Percentiles rank a stretch among this genome's conserved stretches.
Conservation (phyloP, 2,888 invertebrate genomes). For the Polymixis lichenea region DNA sequence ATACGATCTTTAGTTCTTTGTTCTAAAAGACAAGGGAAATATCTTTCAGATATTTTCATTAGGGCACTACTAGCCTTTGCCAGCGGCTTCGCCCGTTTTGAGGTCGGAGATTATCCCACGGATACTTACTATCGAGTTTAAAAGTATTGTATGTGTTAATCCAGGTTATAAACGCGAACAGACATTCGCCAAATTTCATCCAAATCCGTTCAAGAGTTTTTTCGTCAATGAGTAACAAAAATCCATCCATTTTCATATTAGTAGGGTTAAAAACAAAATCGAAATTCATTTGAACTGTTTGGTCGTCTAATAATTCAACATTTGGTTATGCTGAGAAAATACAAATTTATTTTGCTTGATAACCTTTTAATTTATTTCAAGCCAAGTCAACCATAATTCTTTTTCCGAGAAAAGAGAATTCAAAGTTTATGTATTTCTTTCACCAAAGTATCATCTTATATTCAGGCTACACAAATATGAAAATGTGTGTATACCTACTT, state of each 20-base stretch:
- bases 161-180: too few species aligned
- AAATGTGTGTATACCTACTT: constrained; percentile 15
- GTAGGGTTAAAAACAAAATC: too few species aligned
- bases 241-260: too few species aligned
- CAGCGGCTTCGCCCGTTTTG: too few species aligned
- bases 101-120: too few species aligned
- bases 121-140: too few species aligned
- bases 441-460: background rate
- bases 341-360: background rate
- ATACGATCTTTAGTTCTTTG: constrained; percentile 14
- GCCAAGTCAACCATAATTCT: background rate
- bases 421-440: background rate
- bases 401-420: background rate
- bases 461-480: constrained; percentile 9
- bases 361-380: background rate
- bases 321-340: background rate
- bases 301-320: background rate
- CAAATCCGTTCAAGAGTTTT: too few species aligned
- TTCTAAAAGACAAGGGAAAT: background rate
- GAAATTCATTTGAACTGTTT: background rate
- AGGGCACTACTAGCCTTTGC: too few species aligned
- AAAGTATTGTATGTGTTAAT: too few species aligned
- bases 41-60: background rate
- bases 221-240: too few species aligned
- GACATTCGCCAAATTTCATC: too few species aligned